These are phyloP conservation scores for Bombyx huttoni DNA, from an alignment of 2,888 invertebrate species.

Conservation along the genomic window DNA sequence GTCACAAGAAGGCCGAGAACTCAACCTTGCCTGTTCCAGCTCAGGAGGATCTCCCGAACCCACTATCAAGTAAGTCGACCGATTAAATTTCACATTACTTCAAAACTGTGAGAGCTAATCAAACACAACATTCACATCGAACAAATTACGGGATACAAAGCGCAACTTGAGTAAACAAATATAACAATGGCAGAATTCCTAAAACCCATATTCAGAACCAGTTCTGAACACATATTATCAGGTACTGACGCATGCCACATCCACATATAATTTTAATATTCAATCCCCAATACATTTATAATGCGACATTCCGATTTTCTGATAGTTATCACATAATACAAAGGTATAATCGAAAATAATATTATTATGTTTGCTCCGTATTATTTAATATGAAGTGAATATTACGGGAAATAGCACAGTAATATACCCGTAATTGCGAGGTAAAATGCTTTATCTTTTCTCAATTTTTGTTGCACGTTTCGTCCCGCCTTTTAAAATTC, in stretches of 20 bases:
- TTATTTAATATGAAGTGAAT: not conserved
- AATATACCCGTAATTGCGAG: not conserved
- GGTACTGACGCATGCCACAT: not conserved
- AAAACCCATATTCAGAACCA: not conserved
- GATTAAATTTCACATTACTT: not conserved
- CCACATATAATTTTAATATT: too few species aligned
- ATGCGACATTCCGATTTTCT: too few species aligned
- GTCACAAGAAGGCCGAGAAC: conserved; percentile 85
- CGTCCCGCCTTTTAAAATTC: conserved; percentile 1
- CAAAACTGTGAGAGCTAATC: not conserved
- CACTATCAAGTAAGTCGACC: conserved; percentile 75
- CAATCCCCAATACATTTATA: too few species aligned
- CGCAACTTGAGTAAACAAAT: not conserved
- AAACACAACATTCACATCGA: not conserved
- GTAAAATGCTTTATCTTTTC: not conserved
- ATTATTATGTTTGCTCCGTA: too few species aligned
- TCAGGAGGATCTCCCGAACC: conserved; percentile 93
- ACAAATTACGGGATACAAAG: not conserved
- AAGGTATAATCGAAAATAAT: too few species aligned
- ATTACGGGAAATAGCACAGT: not conserved
- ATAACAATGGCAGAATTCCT: not conserved
- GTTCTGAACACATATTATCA: not conserved
- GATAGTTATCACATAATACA: too few species aligned
- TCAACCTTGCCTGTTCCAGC: conserved; percentile 85
- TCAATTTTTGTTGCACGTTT: not conserved